Percentiles rank a stretch among this genome's conserved stretches.
phyloP scores from a whole-genome alignment of 2,888 invertebrate species.

The Isoperla grammatica region DNA sequence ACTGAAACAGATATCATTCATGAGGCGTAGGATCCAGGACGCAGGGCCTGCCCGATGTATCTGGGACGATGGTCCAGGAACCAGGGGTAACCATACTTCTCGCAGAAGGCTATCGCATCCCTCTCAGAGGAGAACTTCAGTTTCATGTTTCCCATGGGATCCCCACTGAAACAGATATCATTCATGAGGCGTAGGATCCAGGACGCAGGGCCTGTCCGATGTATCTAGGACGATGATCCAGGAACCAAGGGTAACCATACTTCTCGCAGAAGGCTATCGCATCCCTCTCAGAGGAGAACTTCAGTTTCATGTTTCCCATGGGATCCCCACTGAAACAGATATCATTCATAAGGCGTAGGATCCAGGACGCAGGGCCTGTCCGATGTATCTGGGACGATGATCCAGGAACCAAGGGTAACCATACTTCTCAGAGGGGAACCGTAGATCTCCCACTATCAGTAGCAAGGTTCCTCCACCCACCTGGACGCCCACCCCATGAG shows the following conservation, averaged over 20 bases:
- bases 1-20: background rate
- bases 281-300: background rate
- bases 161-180: slow-evolving; percentile 3
- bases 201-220: slow-evolving; percentile 6
- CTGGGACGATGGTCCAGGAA: background rate
- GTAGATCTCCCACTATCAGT: background rate
- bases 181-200: background rate
- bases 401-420: background rate
- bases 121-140: background rate
- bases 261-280: slow-evolving; percentile 3
- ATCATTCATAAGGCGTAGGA: background rate
- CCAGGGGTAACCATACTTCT: background rate
- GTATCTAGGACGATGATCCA: background rate
- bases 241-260: background rate
- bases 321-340: slow-evolving; percentile 9
- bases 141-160: slow-evolving; percentile 2
- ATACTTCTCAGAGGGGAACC: background rate
- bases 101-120: slow-evolving; percentile 6
- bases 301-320: background rate
- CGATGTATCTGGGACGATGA: background rate
- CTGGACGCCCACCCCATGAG: slow-evolving; percentile 56
- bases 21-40: background rate
- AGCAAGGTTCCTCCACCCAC: slow-evolving; percentile 40
- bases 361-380: slow-evolving; percentile 7
- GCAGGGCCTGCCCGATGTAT: background rate